Base-by-base conservation (phyloP, 2,113 vertebrate genomes). In the Tupaia tana region DNA sequence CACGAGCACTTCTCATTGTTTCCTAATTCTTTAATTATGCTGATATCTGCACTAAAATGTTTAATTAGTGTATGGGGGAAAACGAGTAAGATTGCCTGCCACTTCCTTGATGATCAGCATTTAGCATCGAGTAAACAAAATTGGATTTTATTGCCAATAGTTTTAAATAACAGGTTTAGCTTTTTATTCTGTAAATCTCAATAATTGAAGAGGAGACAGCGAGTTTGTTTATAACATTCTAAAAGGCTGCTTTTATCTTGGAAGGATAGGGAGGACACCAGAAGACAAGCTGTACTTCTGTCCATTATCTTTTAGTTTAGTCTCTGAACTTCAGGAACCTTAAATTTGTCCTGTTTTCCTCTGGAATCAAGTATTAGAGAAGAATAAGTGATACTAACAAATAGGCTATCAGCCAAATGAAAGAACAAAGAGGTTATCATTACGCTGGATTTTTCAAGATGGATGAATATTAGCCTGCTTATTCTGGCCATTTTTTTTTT, bases 1-100 rank as follows among this genome's bases (percentile, higher is more conserved):
- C 94, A 96, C 31, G 6, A 96, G 70, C 93, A 94, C 90, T 85
- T 91, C 96, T 95, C 96, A 97, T 98, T 98, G 97, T 98, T 98
- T 98, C 96, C 95, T 97, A 97, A 98, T 97, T 98, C 96, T 95
- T 97, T 98, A 97, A 98, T 98, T 98, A 97, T 98, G 98, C 98
- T 98, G 97, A 97, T 98, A 96, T 97, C 95, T 95, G 87, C 97
- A 97, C 96, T 97, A 98, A 98, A 97, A 96, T 97, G 89, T 98
- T 98, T 98, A 98, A 98, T 98, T 98, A 97, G 96, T 74, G 83
- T 95, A 92, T 77, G 75, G 95, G 92, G 95, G 91, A 80, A 95
- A 89, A 84, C 0, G 82, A 97, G 91, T 96, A 85, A 94, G 88
- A 97, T 96, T 96, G 90, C 93, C 95, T 91, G 78, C 22, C 13